A percentile compares a stretch with the other conserved stretches of the same genome.
Conservation (phyloP, 2,888 invertebrate species). For the Lamellibrachia columna region DNA sequence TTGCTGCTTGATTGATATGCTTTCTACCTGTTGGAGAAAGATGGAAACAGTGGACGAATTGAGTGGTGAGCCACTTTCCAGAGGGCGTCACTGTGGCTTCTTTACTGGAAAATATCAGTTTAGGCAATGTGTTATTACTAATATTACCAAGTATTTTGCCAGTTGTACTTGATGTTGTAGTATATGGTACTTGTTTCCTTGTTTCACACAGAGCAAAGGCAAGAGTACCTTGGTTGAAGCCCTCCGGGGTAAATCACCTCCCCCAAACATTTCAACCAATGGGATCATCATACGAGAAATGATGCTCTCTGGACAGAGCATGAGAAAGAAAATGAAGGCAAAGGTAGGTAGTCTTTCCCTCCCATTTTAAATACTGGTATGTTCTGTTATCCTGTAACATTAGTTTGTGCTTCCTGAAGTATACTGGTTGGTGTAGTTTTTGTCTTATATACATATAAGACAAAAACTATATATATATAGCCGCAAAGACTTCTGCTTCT, state of each 20-base stretch:
- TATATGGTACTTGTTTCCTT: background rate
- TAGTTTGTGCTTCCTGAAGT: background rate
- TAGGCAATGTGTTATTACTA: background rate
- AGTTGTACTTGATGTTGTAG: background rate
- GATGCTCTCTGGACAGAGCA: constrained; percentile 7
- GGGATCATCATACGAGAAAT: constrained; percentile 27
- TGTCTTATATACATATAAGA: too few species aligned
- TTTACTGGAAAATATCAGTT: too few species aligned
- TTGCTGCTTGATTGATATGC: too few species aligned
- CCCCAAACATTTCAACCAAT: constrained; percentile 25
- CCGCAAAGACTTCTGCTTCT: too few species aligned
- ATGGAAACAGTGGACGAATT: too few species aligned
- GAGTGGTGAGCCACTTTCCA: too few species aligned
- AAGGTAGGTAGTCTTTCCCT: background rate
- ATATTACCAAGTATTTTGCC: background rate
- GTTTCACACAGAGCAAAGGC: constrained; percentile 45
- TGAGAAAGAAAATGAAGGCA: constrained; percentile 13
- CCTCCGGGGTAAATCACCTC: constrained; percentile 17
- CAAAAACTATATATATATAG: too few species aligned
- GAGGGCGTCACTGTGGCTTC: too few species aligned
- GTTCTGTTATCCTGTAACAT: background rate
- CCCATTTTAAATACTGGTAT: background rate
- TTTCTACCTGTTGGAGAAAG: too few species aligned
- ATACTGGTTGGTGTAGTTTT: too few species aligned
- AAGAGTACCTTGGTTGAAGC: constrained; percentile 48